Conservation (phyloP, 2,888 invertebrate genomes). For the Dynastes hyllus region DNA sequence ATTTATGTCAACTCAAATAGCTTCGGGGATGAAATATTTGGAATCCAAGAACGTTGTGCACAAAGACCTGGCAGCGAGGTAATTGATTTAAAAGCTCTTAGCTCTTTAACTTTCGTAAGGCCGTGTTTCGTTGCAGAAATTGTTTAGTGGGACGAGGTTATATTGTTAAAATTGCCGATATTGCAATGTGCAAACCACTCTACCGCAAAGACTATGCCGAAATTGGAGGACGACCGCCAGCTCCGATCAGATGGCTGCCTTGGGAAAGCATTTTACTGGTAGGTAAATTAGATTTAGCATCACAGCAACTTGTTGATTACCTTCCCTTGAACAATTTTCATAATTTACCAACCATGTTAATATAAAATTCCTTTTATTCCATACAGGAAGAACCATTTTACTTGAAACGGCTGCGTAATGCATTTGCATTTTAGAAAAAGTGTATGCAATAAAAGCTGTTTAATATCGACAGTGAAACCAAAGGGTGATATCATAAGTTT, state of each 20-base stretch:
- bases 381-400: no score
- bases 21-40: slow-evolving; percentile 86
- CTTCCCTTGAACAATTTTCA: no score
- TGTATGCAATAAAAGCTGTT: no score
- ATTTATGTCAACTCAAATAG: slow-evolving; percentile 84
- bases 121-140: slow-evolving; percentile 71
- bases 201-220: slow-evolving; percentile 79
- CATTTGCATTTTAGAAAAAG: no score
- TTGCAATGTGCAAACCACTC: slow-evolving; percentile 78
- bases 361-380: no score
- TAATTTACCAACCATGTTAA: no score
- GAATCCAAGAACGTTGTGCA: slow-evolving; percentile 86
- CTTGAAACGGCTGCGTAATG: no score
- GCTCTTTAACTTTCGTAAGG: slow-evolving; percentile 27
- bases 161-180: slow-evolving; percentile 77
- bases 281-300: slow-evolving; percentile 59
- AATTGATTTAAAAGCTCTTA: slow-evolving; percentile 57
- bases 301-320: no score
- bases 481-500: no score
- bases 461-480: no score
- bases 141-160: slow-evolving; percentile 77
- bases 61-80: slow-evolving; percentile 84
- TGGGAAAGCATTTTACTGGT: slow-evolving; percentile 80
- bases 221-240: slow-evolving; percentile 76
- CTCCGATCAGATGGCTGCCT: slow-evolving; percentile 78